Conservation (phyloP, 1,140 invertebrate genomes). For the Papilio dardanus region DNA sequence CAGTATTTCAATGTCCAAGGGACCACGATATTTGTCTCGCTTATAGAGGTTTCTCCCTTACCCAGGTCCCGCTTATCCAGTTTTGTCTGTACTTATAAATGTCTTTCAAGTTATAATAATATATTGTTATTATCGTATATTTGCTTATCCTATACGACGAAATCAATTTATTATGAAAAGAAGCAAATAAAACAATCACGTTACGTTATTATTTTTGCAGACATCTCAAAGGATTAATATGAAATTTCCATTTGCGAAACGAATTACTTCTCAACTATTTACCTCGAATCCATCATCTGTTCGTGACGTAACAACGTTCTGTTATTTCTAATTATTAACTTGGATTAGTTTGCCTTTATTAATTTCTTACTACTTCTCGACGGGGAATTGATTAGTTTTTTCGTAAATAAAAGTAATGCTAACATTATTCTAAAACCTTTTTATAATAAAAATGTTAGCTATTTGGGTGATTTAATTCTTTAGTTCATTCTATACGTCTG, state of each 20-base stretch:
- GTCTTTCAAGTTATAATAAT: too few species aligned
- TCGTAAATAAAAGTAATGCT: too few species aligned
- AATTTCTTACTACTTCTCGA: background rate
- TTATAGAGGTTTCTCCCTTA: too few species aligned
- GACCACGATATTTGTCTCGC: too few species aligned
- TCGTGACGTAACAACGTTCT: background rate
- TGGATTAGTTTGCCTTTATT: background rate
- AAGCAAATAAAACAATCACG: background rate
- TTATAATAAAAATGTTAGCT: too few species aligned
- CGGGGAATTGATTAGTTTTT: too few species aligned
- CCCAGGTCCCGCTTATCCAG: too few species aligned
- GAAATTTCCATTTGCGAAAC: slow-evolving; percentile 28
- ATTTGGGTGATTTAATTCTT: background rate
- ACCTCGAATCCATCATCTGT: slow-evolving; percentile 22
- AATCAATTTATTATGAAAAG: background rate
- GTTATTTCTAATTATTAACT: slow-evolving; percentile 21
- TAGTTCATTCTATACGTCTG: background rate
- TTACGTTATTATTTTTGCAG: slow-evolving; percentile 7
- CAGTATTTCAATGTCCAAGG: background rate
- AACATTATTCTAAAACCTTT: too few species aligned
- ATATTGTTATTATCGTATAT: background rate
- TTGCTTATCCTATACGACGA: background rate
- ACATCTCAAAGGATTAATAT: background rate
- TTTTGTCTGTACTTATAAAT: too few species aligned
- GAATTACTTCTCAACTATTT: slow-evolving; percentile 9